A percentile compares a stretch with the other conserved stretches of the same genome.
Evolutionary conservation across 2,797 vertebrate genomes (phyloP).

Genomic region (Clarias platycephalus): DNA sequence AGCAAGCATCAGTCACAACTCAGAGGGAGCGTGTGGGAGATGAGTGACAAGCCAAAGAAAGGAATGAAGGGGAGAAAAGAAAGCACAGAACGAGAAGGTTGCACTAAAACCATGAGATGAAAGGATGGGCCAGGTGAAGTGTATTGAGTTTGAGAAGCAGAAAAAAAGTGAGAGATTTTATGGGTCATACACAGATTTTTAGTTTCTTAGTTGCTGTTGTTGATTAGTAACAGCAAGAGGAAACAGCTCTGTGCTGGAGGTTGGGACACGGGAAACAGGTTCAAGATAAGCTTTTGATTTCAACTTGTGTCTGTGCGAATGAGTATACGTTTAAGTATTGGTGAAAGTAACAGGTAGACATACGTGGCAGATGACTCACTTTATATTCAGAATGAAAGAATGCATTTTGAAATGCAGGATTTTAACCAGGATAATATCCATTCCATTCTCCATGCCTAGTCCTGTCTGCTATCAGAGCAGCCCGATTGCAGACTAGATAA

Average conservation of each 20-base stretch:
- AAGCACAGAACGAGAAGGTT: constrained; percentile 42
- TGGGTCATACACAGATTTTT: background rate
- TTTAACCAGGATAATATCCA: constrained; percentile 38
- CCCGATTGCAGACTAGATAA: constrained; percentile 41
- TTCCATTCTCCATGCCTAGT: constrained; percentile 42
- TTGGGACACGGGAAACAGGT: constrained; percentile 66
- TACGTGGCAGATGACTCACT: background rate
- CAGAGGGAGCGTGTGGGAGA: background rate
- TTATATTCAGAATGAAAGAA: background rate
- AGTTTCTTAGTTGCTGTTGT: constrained; percentile 46
- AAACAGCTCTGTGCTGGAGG: constrained; percentile 62
- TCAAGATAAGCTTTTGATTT: constrained; percentile 52
- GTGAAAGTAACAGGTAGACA: background rate
- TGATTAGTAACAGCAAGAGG: constrained; percentile 58
- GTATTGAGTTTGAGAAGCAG: background rate
- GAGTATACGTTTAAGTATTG: background rate
- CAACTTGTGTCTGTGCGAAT: constrained; percentile 26
- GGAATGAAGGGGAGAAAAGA: constrained; percentile 25
- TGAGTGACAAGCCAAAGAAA: constrained; percentile 10
- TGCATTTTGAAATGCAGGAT: constrained; percentile 31
- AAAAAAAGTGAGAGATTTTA: background rate
- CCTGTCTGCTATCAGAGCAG: constrained; percentile 44
- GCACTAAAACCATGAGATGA: background rate
- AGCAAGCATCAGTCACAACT: constrained; percentile 69
- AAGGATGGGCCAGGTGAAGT: background rate